phyloP scores from a whole-genome alignment of 2,113 vertebrate genomes.

The Conger conger region DNA sequence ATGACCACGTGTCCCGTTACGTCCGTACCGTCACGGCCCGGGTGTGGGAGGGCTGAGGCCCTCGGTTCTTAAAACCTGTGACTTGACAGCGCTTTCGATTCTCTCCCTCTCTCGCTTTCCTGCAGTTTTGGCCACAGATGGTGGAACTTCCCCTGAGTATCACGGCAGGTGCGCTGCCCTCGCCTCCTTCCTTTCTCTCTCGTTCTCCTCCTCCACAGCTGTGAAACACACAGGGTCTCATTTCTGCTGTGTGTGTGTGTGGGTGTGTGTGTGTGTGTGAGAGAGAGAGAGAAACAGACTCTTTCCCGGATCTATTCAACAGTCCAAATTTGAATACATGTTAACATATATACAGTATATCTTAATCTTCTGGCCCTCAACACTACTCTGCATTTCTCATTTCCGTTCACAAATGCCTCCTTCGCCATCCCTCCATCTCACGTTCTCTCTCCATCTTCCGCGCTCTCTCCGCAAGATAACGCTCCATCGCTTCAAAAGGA shows the following conservation, averaged over 20 bases:
- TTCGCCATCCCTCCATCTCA: background rate
- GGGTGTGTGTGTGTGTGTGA: background rate
- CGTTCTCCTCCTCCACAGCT: background rate
- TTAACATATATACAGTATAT: background rate
- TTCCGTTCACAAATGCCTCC: background rate
- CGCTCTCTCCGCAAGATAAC: background rate
- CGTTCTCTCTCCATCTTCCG: background rate
- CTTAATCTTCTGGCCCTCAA: background rate
- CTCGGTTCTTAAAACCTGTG: background rate
- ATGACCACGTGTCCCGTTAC: background rate
- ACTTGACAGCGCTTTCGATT: background rate
- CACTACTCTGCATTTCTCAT: background rate
- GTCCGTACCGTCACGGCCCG: background rate
- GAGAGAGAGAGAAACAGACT: background rate
- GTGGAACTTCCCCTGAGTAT: slow-evolving; percentile 1
- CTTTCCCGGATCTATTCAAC: background rate
- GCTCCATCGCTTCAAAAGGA: slow-evolving; percentile 15
- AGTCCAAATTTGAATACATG: background rate
- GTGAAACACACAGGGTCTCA: background rate
- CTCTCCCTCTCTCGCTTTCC: background rate
- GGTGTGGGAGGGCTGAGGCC: background rate
- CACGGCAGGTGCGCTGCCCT: background rate
- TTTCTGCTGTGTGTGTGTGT: background rate
- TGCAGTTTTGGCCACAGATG: background rate
- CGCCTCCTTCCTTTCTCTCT: background rate